These are phyloP conservation scores for Coptotermes formosanus DNA, from an alignment of 1,140 invertebrate genomes.

Conservation along the genomic window DNA sequence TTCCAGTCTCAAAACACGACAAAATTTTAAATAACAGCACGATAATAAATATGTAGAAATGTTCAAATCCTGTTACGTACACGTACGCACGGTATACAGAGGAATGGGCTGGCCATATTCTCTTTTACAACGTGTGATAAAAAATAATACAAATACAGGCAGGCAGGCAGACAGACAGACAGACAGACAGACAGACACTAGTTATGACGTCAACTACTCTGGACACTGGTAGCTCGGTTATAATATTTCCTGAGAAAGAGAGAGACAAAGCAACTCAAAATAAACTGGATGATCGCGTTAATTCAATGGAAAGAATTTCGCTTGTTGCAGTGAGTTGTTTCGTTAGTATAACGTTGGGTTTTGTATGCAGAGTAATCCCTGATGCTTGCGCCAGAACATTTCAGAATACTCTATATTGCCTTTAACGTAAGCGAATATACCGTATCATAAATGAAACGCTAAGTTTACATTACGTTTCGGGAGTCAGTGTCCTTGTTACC, in stretches of 20 bases:
- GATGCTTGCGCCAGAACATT: not conserved
- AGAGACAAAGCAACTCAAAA: not conserved
- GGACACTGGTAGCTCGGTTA: not conserved
- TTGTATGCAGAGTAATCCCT: not conserved
- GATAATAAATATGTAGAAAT: not conserved
- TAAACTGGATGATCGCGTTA: not conserved
- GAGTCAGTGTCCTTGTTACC: not conserved
- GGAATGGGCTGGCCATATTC: not conserved
- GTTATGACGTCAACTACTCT: not conserved
- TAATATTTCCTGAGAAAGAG: not conserved
- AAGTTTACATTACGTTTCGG: slow-evolving; percentile 7
- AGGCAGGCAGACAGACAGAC: not conserved
- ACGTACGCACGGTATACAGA: not conserved
- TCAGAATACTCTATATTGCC: not conserved
- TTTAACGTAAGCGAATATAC: not conserved
- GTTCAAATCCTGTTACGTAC: not conserved
- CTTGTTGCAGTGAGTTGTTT: not conserved
- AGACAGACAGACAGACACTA: not conserved
- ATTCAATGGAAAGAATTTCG: not conserved
- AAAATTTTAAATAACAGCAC: not conserved
- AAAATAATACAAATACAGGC: too few species aligned
- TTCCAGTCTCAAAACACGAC: not conserved
- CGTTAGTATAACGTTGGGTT: not conserved
- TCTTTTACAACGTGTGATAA: not conserved
- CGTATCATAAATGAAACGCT: not conserved